Evolutionary conservation across 2,888 invertebrate species (phyloP).

Genomic region (Silvanus unidentatus): DNA sequence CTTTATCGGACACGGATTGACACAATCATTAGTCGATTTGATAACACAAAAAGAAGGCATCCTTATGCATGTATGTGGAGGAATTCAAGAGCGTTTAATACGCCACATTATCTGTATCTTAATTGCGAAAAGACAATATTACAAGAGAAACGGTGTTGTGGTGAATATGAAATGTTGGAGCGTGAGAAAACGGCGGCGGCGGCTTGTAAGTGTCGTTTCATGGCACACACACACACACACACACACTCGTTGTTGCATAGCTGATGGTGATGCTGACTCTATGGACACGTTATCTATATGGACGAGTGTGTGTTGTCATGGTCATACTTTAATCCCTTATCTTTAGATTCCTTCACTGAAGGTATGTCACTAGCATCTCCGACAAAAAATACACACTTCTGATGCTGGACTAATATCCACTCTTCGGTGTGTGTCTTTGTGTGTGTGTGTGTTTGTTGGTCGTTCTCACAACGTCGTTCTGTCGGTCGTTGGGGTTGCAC

Average conservation of each 20-base stretch:
- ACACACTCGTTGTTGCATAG: conserved; percentile 15
- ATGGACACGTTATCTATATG: conserved; percentile 35
- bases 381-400: conserved; percentile 41
- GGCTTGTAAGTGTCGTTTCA: no score
- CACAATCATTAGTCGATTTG: no score
- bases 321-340: conserved; percentile 46
- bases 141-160: conserved; percentile 34
- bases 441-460: conserved; percentile 6
- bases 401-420: conserved; percentile 38
- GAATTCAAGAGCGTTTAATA: no score
- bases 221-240: no score
- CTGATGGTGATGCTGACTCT: not conserved
- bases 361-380: conserved; percentile 44
- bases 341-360: conserved; percentile 41
- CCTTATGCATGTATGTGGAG: no score
- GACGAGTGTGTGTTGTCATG: conserved; percentile 30
- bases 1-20: no score
- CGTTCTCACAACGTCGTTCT: conserved; percentile 6
- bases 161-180: conserved; percentile 29
- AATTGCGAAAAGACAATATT: conserved; percentile 34
- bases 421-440: conserved; percentile 24
- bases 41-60: no score
- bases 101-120: conserved; percentile 35
- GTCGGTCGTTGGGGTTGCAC: no score
- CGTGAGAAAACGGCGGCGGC: conserved; percentile 29